Evolutionary conservation across 2,888 invertebrate species (phyloP).

Genomic region (Andrena fulva): DNA sequence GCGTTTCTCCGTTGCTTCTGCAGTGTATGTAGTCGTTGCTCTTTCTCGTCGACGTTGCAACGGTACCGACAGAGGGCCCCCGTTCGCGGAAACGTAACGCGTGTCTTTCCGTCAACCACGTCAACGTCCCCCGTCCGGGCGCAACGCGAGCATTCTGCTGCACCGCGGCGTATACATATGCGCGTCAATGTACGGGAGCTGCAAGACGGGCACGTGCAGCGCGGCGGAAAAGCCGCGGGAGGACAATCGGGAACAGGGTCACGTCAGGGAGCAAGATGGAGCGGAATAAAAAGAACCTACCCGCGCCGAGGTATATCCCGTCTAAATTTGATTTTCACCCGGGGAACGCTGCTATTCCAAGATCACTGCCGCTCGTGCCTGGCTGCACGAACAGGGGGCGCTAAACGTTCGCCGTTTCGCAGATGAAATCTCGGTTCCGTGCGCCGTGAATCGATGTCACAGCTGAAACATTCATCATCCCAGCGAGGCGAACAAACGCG

Average conservation of each 20-base stretch:
- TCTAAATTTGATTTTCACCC: conserved; percentile 56
- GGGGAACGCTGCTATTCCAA: conserved; percentile 18
- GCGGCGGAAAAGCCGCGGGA: conserved; percentile 56
- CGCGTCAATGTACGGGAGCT: conserved; percentile 58
- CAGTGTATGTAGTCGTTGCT: background rate
- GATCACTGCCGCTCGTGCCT: background rate
- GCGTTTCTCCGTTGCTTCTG: background rate
- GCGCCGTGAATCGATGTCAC: background rate
- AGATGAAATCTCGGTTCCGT: background rate
- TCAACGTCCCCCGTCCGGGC: conserved; percentile 7
- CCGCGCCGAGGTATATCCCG: conserved; percentile 33
- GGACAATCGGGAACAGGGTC: conserved; percentile 65
- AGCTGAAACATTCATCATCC: background rate
- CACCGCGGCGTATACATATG: conserved; percentile 41
- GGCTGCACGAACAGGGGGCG: background rate
- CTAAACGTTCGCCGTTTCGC: background rate
- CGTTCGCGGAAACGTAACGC: conserved; percentile 48
- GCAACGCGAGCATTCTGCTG: conserved; percentile 34
- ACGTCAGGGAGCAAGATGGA: conserved; percentile 61
- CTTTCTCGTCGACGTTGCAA: background rate
- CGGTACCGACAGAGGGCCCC: background rate
- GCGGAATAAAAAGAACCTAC: conserved; percentile 57
- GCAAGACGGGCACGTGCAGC: conserved; percentile 58
- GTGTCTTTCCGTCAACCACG: conserved; percentile 50
- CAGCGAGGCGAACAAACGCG: background rate